Percentiles rank a stretch among this genome's conserved stretches.
Conservation (phyloP, 2,888 invertebrate genomes). For the Koerneria pararmatus region DNA sequence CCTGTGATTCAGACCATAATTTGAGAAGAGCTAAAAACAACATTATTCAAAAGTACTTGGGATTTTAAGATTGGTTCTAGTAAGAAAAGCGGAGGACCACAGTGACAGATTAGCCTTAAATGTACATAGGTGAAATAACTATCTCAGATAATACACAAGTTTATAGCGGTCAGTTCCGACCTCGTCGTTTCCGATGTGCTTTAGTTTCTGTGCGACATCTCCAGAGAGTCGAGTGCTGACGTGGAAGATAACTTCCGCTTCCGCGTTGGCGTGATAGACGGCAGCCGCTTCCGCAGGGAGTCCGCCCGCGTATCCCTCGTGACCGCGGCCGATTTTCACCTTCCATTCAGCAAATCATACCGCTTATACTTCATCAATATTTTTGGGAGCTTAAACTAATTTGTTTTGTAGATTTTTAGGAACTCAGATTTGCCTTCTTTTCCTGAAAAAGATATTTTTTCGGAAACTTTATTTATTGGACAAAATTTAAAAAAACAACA, state of each 20-base stretch:
- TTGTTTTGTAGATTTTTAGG: no score
- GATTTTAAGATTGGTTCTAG: no score
- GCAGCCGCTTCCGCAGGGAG: conserved; percentile 75
- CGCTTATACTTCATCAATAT: not conserved
- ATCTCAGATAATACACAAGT: no score
- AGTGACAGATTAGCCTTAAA: no score
- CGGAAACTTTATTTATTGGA: no score
- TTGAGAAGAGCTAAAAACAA: not conserved
- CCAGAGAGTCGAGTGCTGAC: conserved; percentile 93
- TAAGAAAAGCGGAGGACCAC: no score
- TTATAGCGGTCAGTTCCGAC: no score
- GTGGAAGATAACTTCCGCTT: conserved; percentile 90
- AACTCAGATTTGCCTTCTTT: no score
- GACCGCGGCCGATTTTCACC: conserved; percentile 41
- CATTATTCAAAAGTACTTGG: no score
- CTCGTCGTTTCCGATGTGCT: conserved; percentile 64
- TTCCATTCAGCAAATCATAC: conserved; percentile 65
- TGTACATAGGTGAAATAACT: no score
- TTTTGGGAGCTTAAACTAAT: not conserved
- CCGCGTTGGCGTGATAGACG: conserved; percentile 89
- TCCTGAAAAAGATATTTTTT: no score
- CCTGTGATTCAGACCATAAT: not conserved
- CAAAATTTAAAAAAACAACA: no score
- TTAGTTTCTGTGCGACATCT: conserved; percentile 58
- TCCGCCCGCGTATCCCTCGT: conserved; percentile 88